Base-by-base conservation (phyloP, 2,113 vertebrate species). In the Dicentrarchus labrax region DNA sequence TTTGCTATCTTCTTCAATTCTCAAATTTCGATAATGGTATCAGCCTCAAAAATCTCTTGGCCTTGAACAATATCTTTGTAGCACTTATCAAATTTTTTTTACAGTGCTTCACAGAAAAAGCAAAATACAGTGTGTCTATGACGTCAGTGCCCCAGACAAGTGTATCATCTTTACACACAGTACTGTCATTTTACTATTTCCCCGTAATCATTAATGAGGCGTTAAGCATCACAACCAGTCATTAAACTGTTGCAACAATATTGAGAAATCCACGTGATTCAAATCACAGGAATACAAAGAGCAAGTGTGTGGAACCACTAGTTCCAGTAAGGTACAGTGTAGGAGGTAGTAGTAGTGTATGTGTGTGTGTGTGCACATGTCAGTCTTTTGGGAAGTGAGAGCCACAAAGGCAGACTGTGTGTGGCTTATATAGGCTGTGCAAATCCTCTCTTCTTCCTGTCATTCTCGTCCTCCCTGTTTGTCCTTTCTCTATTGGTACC, bases 381-480 rank as follows among this genome's bases (percentile, higher is more conserved):
- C 43, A 73, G 66, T 53, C 41, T 91, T 83, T 72, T 70, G 67
- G 89, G 92, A 91, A 92, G 86, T 91, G 82, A 89, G 36, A 88
- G 11, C 70, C 59, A 82, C 73, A 80, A 50, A 2, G 41, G n/a
- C 17, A 57, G 84, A 71, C 69, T 72, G 56, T 43, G 16, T 62
- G 11, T 19, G 48, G 17, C 10, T 76, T 45, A 67, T 43, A 82
- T 51, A 69, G 12, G 0, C 54, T 36, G 6, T 38, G 41, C 50
- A 59, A 64, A 38, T 80, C 50, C 36, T 62, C n/a, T 74, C 66
- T n/a, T 6, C 13, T 84, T 81, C 17, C 56, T 74, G 57, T 79
- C 56, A 60, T 38, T 77, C 47, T 53, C 62, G 67, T 47, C 50
- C 61, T 60, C 15, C 0, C 12, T 48, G 6, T 47, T 19, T 56